These are phyloP conservation scores for Drosophila sechellia DNA, from an alignment of 1,140 invertebrate genomes.

Conservation along the genomic window DNA sequence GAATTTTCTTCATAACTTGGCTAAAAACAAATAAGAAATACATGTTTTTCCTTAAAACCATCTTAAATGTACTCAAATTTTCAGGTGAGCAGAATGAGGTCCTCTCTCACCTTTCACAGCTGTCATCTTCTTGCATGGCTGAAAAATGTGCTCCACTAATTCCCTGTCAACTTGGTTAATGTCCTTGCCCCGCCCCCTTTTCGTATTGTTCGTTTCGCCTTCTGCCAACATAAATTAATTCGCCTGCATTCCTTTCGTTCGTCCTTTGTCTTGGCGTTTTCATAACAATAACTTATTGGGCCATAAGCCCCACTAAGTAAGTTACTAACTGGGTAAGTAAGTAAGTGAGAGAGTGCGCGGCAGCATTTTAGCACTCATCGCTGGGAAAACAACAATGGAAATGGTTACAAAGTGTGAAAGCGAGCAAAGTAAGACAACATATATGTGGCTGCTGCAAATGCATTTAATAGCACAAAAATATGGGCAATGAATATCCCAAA, in stretches of 20 bases:
- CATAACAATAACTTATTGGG: conserved; percentile 53
- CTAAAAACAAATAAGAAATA: too few relatives aligned
- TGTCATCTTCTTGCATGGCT: conserved; percentile 32
- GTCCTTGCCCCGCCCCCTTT: conserved; percentile 20
- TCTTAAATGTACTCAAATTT: too few relatives aligned
- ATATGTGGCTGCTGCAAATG: conserved; percentile 16
- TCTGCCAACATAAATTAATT: conserved; percentile 51
- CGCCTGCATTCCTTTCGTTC: conserved; percentile 30
- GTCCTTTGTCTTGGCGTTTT: conserved; percentile 32
- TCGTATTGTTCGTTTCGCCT: conserved; percentile 6
- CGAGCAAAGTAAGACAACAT: conserved; percentile 57
- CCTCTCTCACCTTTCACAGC: conserved; percentile 25
- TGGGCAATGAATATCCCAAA: conserved; percentile 1
- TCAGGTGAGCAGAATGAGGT: not conserved
- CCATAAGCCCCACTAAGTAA: conserved; percentile 53
- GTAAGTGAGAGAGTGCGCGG: conserved; percentile 34
- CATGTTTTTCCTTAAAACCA: too few relatives aligned
- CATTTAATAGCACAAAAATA: conserved; percentile 17
- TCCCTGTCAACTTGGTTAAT: conserved; percentile 53
- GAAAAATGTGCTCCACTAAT: conserved; percentile 52
- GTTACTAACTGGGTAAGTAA: conserved; percentile 68
- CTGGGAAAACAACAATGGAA: conserved; percentile 18
- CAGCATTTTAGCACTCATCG: conserved; percentile 62
- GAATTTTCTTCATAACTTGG: too few relatives aligned
- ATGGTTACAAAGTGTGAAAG: conserved; percentile 1